Conservation (phyloP, 2,888 invertebrate species). For the Nemotelus nigrinus region DNA sequence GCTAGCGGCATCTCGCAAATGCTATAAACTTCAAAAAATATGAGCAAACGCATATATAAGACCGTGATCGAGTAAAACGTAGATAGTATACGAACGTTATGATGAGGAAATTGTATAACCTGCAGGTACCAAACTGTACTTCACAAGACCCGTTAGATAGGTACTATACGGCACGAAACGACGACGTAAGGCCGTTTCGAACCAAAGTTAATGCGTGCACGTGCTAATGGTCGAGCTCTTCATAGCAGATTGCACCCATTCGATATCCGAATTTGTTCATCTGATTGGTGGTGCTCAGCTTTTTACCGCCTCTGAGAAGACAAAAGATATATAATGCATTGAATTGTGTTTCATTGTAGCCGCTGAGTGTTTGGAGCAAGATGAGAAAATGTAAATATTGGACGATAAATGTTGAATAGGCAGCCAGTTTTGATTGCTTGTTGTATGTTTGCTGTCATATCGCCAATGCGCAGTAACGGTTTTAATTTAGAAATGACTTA, state of each 20-base stretch:
- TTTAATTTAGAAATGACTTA: too few species aligned
- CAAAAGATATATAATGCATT: too few species aligned
- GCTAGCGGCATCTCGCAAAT: constrained; percentile 40
- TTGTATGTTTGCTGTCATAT: too few species aligned
- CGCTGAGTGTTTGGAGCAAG: too few species aligned
- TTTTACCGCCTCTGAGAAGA: neutral
- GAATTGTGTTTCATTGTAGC: too few species aligned
- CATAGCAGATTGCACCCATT: constrained; percentile 52
- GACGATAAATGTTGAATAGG: too few species aligned
- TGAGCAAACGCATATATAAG: constrained; percentile 48
- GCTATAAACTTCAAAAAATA: constrained; percentile 50
- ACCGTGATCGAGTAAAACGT: neutral
- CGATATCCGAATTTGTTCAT: neutral
- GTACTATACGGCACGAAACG: neutral
- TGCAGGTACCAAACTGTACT: neutral
- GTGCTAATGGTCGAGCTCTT: constrained; percentile 61
- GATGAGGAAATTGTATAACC: too few species aligned
- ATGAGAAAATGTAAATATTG: too few species aligned
- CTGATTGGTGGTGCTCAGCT: neutral
- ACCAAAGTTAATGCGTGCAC: constrained; percentile 61
- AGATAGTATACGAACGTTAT: too few species aligned
- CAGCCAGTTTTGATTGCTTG: too few species aligned
- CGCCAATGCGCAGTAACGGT: too few species aligned
- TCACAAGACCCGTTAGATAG: neutral
- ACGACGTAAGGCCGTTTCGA: constrained; percentile 23